Base-by-base conservation (phyloP, 2,888 invertebrate species). In the Mimachlamys varia region DNA sequence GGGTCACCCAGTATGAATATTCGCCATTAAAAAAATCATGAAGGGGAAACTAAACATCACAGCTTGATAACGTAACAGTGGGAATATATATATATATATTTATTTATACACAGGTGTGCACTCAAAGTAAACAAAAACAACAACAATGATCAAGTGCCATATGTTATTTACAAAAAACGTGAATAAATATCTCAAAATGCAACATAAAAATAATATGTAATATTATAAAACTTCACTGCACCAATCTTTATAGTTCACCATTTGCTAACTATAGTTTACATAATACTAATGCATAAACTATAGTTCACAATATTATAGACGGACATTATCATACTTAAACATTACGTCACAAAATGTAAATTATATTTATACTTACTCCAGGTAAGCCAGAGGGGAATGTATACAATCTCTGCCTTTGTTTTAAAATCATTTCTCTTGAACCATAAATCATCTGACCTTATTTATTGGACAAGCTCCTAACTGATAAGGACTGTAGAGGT, bases 141-240 rank as follows among this genome's bases (percentile, higher is more conserved):
- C 27, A 76, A 76, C 33, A 76, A 27, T 76, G 76, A 76, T 33
- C 27, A 33, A 76, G 76, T 76, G 76, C 33, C 27, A 27, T n/a
- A n/a, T 62, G 62, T n/a, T 76, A 76, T 76, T 15, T 76, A 76
- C 76, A 76, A 76, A 44, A 76, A 76, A 76, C 76, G 76, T 76
- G 76, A 76, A 76, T 76, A 76, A 76, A 76, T 76, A 76, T 76
- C 27, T 76, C 33, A 76, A 76, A 76, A 76, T 76, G 76, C 76
- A 76, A 76, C 76, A 76, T 76, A 76, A 33, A 76, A 62, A 76
- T 76, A 33, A 76, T 22, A 76, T 76, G 27, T 33, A 76, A 76
- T 76, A 76, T 76, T 76, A 33, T 76, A 76, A 62, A 76, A 76
- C 27, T 76, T 76, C 76, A 76, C 76, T 27, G 76, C 76, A 76